These are phyloP conservation scores for Apis cerana DNA, from an alignment of 1,140 invertebrate species.

Conservation along the genomic window DNA sequence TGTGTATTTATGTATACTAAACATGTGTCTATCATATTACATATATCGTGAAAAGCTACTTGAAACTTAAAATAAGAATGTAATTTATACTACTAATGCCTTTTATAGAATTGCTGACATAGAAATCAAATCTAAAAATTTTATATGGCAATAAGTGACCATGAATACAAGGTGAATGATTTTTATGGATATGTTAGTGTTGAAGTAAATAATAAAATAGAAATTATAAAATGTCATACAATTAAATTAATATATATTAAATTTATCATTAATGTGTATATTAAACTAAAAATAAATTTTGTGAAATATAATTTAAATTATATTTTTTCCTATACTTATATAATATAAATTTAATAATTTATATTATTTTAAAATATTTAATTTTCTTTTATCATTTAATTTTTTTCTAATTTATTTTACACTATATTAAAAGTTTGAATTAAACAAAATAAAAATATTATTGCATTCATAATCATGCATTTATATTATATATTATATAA, in stretches of 20 bases:
- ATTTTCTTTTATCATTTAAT: background rate
- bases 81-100: conserved; percentile 21
- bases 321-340: background rate
- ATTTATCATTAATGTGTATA: background rate
- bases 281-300: conserved; percentile 1
- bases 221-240: conserved; percentile 4
- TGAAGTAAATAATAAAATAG: conserved; percentile 28
- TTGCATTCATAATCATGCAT: conserved; percentile 54
- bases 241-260: background rate
- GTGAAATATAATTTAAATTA: background rate
- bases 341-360: background rate
- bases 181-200: conserved; percentile 38
- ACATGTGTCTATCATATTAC: conserved; percentile 1
- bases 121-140: conserved; percentile 48
- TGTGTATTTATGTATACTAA: conserved; percentile 9
- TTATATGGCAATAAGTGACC: conserved; percentile 43
- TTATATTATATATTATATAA: too few species aligned
- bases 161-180: conserved; percentile 50
- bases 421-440: background rate
- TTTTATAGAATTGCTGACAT: conserved; percentile 15
- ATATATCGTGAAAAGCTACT: background rate
- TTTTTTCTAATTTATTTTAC: background rate
- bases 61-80: background rate
- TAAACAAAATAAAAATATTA: conserved; percentile 15
- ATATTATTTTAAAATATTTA: background rate